Evolutionary conservation across 2,113 vertebrate species (phyloP), one percentile per base, ranked within the genome.

Genomic region (Pseudois nayaur): DNA sequence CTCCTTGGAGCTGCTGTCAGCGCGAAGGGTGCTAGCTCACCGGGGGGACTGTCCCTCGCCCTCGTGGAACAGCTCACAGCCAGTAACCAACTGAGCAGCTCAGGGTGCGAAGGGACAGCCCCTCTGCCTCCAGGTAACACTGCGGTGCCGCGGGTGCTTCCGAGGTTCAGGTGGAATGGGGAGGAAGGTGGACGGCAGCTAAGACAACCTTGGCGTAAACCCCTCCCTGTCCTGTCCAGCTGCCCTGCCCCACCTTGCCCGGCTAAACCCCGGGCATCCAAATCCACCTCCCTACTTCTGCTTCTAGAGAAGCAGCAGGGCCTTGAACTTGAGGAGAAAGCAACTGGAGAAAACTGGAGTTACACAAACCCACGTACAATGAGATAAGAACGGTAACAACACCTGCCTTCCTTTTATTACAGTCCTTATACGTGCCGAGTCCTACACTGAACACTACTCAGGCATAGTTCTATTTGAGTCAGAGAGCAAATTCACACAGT

Each of bases 131-230:
- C 15, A 11, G 50, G 17, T 3, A 7, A 48, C 64, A 1, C 33
- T 4, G 5, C 14, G 57, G 6, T 2, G 6, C 8, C 4, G 0
- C 13, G 1, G 2, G 2, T 2, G 14, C n/a, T 74, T 74, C 57
- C 3, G 13, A 40, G 8, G 1, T 23, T 48, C 23, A 5, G 0
- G 1, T 0, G 3, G 83, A 33, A 12, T 10, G 9, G 4, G 59
- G n/a, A 36, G 23, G 59, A 21, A 9, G 5, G 87, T 3, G 10
- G 60, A 19, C 16, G 2, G 3, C 23, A 5, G 6, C 0, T 2
- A 5, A 89, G 83, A 57, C 45, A 52, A 2, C 8, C 54, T 40
- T 21, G 11, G 2, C 31, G 16, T 0, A 3, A 13, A 21, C 13
- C 15, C 57, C 45, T 16, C 14, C 52, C 19, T 3, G n/a, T 25